These are phyloP conservation scores for Dicroscelio sp. DNA, from an alignment of 2,888 invertebrate genomes.

Conservation along the genomic window DNA sequence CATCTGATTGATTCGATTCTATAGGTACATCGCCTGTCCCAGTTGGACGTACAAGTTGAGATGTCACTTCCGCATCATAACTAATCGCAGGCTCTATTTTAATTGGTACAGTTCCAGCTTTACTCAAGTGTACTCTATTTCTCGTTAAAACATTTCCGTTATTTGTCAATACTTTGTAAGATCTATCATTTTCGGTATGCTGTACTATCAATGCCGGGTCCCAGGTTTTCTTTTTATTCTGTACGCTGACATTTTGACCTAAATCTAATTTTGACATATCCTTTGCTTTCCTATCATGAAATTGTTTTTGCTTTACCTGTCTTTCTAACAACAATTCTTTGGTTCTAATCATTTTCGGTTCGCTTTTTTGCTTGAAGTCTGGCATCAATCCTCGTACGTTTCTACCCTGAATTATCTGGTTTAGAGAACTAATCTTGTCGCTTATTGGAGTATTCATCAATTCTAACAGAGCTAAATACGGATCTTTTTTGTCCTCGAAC, in stretches of 20 bases:
- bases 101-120: neutral
- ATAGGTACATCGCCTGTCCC: neutral
- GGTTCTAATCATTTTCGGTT: neutral
- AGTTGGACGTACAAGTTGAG: neutral
- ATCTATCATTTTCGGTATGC: conserved; percentile 12
- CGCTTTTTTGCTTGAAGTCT: neutral
- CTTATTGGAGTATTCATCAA: conserved; percentile 81
- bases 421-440: conserved; percentile 68
- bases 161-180: conserved; percentile 15
- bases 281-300: conserved; percentile 51
- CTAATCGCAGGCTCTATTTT: neutral
- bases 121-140: conserved; percentile 29
- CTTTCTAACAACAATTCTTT: conserved; percentile 23
- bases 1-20: neutral
- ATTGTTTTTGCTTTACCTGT: conserved; percentile 54
- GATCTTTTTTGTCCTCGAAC: conserved; percentile 66
- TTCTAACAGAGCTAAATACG: conserved; percentile 72
- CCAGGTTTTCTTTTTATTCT: conserved; percentile 49
- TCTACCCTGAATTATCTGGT: conserved; percentile 71
- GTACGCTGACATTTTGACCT: conserved; percentile 50
- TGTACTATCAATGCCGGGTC: conserved; percentile 10
- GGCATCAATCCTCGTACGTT: conserved; percentile 65
- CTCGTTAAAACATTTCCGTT: conserved; percentile 15
- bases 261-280: conserved; percentile 40
- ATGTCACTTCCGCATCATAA: neutral